Percentiles rank a stretch among this genome's conserved stretches.
Evolutionary conservation across 2,113 vertebrate species (phyloP).

Genomic region (Mustelus asterias): DNA sequence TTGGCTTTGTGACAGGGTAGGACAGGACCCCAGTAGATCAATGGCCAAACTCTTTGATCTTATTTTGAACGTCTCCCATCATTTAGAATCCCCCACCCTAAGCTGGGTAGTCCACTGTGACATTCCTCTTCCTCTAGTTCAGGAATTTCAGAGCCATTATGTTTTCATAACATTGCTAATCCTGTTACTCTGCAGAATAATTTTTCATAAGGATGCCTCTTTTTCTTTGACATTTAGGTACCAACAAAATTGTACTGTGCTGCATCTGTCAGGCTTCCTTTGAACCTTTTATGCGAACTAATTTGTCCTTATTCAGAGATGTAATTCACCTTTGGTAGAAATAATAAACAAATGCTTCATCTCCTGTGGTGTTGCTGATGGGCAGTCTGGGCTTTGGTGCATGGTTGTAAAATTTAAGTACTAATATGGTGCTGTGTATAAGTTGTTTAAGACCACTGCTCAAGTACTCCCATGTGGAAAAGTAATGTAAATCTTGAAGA

Average conservation of each 20-base stretch:
- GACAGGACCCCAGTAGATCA: not conserved
- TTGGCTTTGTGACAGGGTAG: not conserved
- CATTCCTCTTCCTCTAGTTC: not conserved
- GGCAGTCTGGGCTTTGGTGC: not conserved
- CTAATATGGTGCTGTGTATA: not conserved
- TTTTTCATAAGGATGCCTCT: not conserved
- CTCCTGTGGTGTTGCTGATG: not conserved
- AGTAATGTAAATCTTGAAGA: not conserved
- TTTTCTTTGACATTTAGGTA: not conserved
- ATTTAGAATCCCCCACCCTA: not conserved
- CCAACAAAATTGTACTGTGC: not conserved
- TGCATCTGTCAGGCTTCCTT: not conserved
- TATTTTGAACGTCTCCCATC: not conserved
- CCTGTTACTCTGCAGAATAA: not conserved
- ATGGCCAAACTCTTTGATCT: not conserved
- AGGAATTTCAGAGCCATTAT: not conserved
- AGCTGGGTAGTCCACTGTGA: not conserved
- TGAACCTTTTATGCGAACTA: not conserved
- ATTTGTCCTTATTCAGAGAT: not conserved
- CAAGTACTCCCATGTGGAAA: not conserved
- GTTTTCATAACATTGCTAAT: not conserved
- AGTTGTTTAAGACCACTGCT: not conserved
- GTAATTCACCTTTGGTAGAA: not conserved
- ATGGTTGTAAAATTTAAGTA: not conserved
- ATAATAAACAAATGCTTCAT: not conserved